A percentile compares a stretch with the other conserved stretches of the same genome.
Evolutionary conservation across 2,113 vertebrate genomes (phyloP).

Genomic region (Zingel zingel): DNA sequence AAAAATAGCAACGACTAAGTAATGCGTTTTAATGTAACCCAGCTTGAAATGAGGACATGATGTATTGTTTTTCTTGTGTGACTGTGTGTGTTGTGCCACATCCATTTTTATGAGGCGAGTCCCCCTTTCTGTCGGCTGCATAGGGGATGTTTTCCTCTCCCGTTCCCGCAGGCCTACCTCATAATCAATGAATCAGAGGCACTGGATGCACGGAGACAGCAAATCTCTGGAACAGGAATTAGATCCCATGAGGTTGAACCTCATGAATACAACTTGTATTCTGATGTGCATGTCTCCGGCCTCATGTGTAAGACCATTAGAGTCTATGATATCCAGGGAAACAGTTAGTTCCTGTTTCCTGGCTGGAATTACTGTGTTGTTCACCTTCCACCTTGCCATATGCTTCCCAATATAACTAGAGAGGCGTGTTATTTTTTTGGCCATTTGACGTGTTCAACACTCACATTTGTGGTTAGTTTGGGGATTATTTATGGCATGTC

Average conservation of each 20-base stretch:
- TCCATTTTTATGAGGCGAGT: slow-evolving; percentile 53
- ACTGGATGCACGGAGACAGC: slow-evolving; percentile 37
- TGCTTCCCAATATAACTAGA: slow-evolving; percentile 51
- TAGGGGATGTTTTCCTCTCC: slow-evolving; percentile 36
- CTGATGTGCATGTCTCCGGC: slow-evolving; percentile 20
- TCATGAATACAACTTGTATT: slow-evolving; percentile 68
- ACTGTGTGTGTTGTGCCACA: slow-evolving; percentile 19
- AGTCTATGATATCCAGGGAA: slow-evolving; percentile 56
- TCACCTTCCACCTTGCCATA: slow-evolving; percentile 48
- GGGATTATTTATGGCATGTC: background rate
- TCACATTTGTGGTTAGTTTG: background rate
- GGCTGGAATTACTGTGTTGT: slow-evolving; percentile 33
- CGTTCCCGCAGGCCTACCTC: slow-evolving; percentile 21
- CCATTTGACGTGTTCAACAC: background rate
- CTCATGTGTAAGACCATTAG: slow-evolving; percentile 57
- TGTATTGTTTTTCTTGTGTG: slow-evolving; percentile 33
- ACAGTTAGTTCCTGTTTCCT: slow-evolving; percentile 27
- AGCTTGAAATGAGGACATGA: slow-evolving; percentile 29
- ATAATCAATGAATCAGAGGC: slow-evolving; percentile 61
- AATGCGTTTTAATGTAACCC: slow-evolving; percentile 48
- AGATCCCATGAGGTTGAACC: slow-evolving; percentile 45
- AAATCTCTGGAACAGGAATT: slow-evolving; percentile 44
- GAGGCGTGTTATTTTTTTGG: background rate
- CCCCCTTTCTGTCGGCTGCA: background rate
- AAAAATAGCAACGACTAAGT: slow-evolving; percentile 49